Percentiles rank a stretch among this genome's conserved stretches.
These are phyloP conservation scores for Serrognathus titanus DNA, from an alignment of 2,888 invertebrate species.

Conservation along the genomic window DNA sequence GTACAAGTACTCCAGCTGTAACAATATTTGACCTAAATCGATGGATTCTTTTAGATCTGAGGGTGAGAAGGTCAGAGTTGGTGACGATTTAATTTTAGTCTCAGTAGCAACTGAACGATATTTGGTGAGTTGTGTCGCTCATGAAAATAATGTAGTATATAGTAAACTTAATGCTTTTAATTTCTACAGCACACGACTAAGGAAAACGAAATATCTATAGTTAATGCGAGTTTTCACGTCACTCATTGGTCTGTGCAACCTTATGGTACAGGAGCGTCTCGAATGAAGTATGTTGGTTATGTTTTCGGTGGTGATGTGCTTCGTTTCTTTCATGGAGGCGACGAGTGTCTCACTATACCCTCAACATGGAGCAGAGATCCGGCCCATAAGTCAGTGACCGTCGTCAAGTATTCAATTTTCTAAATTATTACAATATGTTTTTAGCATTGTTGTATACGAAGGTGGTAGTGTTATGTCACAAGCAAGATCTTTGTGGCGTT, in stretches of 20 bases:
- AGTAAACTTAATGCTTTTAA: background rate
- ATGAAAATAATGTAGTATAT: too few species aligned
- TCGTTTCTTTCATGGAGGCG: constrained; percentile 97
- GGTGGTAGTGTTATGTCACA: constrained; percentile 98
- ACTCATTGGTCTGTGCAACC: constrained; percentile 99
- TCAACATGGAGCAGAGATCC: constrained; percentile 83
- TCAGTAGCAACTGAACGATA: constrained; percentile 99
- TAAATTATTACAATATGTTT: constrained; percentile 27
- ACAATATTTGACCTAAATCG: background rate
- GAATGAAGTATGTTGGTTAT: constrained; percentile 96
- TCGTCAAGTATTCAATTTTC: background rate
- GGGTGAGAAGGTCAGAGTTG: constrained; percentile 99
- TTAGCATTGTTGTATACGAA: constrained; percentile 96
- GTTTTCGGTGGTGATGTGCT: constrained; percentile 98
- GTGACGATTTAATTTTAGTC: constrained; percentile 98
- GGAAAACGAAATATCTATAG: constrained; percentile 89
- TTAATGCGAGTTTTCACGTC: constrained; percentile 99
- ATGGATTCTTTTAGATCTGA: constrained; percentile 71
- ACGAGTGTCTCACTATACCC: constrained; percentile 98
- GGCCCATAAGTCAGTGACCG: constrained; percentile 71
- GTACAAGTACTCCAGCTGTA: constrained; percentile 35
- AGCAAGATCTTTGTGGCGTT: constrained; percentile 95
- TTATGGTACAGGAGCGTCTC: constrained; percentile 94
- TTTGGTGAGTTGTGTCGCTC: constrained; percentile 68
- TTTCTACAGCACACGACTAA: constrained; percentile 85